Conservation (phyloP, 1,140 invertebrate genomes). For the Agrypnia vestita region DNA sequence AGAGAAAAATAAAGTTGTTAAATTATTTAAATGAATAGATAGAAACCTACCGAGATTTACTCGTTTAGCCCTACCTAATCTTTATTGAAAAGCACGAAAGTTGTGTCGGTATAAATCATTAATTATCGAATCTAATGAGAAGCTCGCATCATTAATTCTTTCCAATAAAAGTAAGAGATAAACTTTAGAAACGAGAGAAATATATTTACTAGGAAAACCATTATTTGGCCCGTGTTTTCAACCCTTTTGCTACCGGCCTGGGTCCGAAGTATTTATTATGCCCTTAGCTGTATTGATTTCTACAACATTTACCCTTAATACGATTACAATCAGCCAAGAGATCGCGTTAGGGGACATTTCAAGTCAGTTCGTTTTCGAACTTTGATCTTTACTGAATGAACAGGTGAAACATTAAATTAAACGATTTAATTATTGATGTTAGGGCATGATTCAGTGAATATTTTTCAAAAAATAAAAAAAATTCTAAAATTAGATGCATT, state of each 20-base stretch:
- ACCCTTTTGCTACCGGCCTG: background rate
- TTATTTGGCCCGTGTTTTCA: constrained; percentile 15
- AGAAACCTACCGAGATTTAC: no score
- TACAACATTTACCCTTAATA: constrained; percentile 26
- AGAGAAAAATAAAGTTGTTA: no score
- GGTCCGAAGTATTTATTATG: constrained; percentile 41
- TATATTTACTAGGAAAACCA: constrained; percentile 31
- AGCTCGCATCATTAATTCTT: constrained; percentile 15
- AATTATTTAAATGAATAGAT: no score
- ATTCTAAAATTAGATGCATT: no score
- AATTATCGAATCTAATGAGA: constrained; percentile 28
- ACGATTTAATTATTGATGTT: no score
- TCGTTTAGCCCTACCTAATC: constrained; percentile 1
- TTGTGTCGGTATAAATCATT: constrained; percentile 29
- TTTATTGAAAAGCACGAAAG: constrained; percentile 21
- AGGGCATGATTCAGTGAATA: no score
- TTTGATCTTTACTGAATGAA: no score
- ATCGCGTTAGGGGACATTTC: background rate
- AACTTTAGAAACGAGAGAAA: constrained; percentile 31
- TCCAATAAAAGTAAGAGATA: constrained; percentile 29
- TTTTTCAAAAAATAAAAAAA: no score
- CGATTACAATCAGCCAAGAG: constrained; percentile 31
- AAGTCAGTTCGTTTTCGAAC: background rate
- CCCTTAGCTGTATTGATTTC: constrained; percentile 34
- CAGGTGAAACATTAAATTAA: no score